A percentile compares a stretch with the other conserved stretches of the same genome.
These are phyloP conservation scores for Typhlichthys subterraneus DNA, from an alignment of 2,797 vertebrate species.

Conservation along the genomic window DNA sequence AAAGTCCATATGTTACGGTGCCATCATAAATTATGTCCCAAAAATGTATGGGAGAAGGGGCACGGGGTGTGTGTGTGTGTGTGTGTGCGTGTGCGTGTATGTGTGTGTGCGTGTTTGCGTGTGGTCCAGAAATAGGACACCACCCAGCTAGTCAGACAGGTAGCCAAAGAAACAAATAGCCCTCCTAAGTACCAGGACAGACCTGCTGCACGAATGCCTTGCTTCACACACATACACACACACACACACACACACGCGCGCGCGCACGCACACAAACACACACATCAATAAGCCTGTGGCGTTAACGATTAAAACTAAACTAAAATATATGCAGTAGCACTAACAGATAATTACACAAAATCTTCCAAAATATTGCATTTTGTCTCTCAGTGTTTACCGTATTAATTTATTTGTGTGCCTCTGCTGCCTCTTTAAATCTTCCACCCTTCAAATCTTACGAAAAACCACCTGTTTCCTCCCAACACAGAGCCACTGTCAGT, in stretches of 20 bases:
- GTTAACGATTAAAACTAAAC: too few species aligned
- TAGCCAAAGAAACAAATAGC: slow-evolving; percentile 92
- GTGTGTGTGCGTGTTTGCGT: slow-evolving; percentile 44
- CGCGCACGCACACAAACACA: slow-evolving; percentile 8
- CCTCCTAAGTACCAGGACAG: slow-evolving; percentile 83
- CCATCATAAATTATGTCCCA: slow-evolving; percentile 94
- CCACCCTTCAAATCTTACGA: too few species aligned
- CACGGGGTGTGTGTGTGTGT: slow-evolving; percentile 37
- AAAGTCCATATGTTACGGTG: slow-evolving; percentile 92
- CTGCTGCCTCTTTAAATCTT: too few species aligned
- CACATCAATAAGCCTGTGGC: background rate
- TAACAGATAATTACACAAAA: too few species aligned
- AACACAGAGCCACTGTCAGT: too few species aligned
- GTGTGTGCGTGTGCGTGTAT: background rate
- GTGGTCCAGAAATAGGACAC: slow-evolving; percentile 94
- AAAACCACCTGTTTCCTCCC: too few species aligned
- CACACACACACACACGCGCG: slow-evolving; percentile 31
- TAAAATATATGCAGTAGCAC: too few species aligned
- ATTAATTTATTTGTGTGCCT: too few species aligned
- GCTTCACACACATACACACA: slow-evolving; percentile 57
- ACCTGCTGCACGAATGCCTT: slow-evolving; percentile 67
- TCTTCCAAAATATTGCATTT: too few species aligned
- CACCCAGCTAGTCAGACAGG: slow-evolving; percentile 74
- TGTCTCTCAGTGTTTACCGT: too few species aligned
- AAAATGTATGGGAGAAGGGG: slow-evolving; percentile 87